Conservation (phyloP, 2,888 invertebrate genomes). For the Xanthia togata region DNA sequence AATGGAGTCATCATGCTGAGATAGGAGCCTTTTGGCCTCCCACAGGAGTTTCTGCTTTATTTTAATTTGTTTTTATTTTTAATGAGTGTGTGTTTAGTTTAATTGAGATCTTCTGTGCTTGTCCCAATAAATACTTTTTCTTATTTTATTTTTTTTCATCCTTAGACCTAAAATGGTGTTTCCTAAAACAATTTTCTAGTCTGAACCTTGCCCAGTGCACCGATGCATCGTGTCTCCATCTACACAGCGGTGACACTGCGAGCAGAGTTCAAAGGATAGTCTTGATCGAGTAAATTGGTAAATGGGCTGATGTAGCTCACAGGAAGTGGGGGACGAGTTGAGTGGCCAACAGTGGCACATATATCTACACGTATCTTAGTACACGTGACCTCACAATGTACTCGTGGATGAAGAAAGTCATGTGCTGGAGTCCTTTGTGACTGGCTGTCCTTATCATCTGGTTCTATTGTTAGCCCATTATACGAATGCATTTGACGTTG, state of each 20-base stretch:
- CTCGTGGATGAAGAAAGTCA: constrained; percentile 44
- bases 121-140: too few species aligned
- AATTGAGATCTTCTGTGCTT: too few species aligned
- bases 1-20: too few species aligned
- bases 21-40: too few species aligned
- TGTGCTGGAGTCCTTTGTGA: constrained; percentile 1
- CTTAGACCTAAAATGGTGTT: not conserved
- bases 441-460: constrained; percentile 9
- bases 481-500: constrained; percentile 23
- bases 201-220: constrained; percentile 43
- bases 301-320: constrained; percentile 76
- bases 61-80: too few species aligned
- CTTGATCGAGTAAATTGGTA: constrained; percentile 83
- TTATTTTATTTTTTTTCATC: too few species aligned
- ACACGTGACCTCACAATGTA: constrained; percentile 31
- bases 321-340: constrained; percentile 82
- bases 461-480: constrained; percentile 10
- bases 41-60: too few species aligned
- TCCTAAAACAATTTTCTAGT: constrained; percentile 12
- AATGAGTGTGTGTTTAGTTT: too few species aligned
- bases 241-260: constrained; percentile 63
- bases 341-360: constrained; percentile 58
- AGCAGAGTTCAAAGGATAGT: constrained; percentile 69
- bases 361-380: constrained; percentile 19
- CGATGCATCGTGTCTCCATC: constrained; percentile 43